A percentile compares a stretch with the other conserved stretches of the same genome.
Conservation (phyloP, 2,888 invertebrate species). For the Junonia oenone region DNA sequence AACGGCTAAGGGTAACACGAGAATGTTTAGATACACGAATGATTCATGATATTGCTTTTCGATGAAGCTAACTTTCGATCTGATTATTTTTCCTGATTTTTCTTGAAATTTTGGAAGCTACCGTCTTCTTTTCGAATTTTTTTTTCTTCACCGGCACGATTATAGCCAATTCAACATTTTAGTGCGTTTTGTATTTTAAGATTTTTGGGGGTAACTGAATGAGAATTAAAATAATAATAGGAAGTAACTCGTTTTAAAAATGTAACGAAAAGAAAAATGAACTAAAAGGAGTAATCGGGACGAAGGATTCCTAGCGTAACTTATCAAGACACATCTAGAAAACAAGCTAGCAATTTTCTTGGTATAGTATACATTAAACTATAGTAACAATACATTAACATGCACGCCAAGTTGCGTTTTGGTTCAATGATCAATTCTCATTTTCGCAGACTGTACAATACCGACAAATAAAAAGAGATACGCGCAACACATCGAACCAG, state of each 20-base stretch:
- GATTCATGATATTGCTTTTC: slow-evolving; percentile 65
- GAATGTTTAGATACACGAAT: slow-evolving; percentile 67
- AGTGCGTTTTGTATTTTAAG: slow-evolving; percentile 22
- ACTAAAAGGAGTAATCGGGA: slow-evolving; percentile 52
- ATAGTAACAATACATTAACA: slow-evolving; percentile 73
- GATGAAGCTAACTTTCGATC: slow-evolving; percentile 29
- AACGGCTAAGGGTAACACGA: slow-evolving; percentile 64
- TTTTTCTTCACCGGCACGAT: slow-evolving; percentile 27
- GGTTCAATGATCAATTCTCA: slow-evolving; percentile 65
- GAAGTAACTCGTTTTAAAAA: slow-evolving; percentile 36
- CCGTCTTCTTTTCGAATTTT: slow-evolving; percentile 36
- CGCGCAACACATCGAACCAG: slow-evolving; percentile 68
- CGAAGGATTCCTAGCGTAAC: slow-evolving; percentile 64
- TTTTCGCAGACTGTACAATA: slow-evolving; percentile 41
- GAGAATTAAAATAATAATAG: slow-evolving; percentile 31
- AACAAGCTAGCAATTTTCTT: slow-evolving; percentile 72
- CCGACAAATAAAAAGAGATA: slow-evolving; percentile 39
- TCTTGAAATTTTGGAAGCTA: slow-evolving; percentile 26
- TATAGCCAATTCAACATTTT: slow-evolving; percentile 35
- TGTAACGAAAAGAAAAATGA: slow-evolving; percentile 29
- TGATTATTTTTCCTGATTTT: slow-evolving; percentile 29
- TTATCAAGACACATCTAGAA: slow-evolving; percentile 70
- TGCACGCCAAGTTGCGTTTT: slow-evolving; percentile 76
- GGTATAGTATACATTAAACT: slow-evolving; percentile 65
- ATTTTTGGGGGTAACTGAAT: slow-evolving; percentile 22